Percentiles rank a stretch among this genome's conserved stretches.
phyloP scores from a whole-genome alignment of 2,797 vertebrate species.

The Psittacula derbiana region DNA sequence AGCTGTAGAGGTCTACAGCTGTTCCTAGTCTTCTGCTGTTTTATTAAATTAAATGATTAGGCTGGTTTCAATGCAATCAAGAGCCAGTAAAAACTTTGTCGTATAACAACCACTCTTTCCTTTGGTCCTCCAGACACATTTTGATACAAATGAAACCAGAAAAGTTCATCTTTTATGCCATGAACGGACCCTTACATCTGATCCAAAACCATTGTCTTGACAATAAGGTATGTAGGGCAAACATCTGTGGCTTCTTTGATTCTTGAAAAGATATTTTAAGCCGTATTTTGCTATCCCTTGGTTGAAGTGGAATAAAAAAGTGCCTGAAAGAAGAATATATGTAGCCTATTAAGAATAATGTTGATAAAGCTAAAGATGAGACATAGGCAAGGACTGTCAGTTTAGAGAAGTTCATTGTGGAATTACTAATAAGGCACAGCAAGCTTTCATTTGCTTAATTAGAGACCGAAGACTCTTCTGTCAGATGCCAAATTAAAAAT shows the following conservation, averaged over 20 bases:
- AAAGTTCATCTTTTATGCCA: not conserved
- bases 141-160: not conserved
- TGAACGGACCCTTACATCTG: not conserved
- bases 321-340: not conserved
- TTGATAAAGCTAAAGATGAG: not conserved
- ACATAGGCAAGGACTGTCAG: not conserved
- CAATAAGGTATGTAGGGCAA: not conserved
- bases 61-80: not conserved
- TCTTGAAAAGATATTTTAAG: not conserved
- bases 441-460: not conserved
- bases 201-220: not conserved
- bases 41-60: not conserved
- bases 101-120: not conserved
- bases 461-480: not conserved
- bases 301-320: not conserved
- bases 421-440: not conserved
- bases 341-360: not conserved
- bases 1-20: not conserved
- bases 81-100: not conserved
- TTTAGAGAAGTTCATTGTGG: not conserved
- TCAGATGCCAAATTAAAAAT: not conserved
- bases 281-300: not conserved
- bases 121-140: not conserved
- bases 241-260: not conserved
- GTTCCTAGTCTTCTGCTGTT: not conserved